Evolutionary conservation across 2,113 vertebrate genomes (phyloP).

Genomic region (Lontra canadensis): DNA sequence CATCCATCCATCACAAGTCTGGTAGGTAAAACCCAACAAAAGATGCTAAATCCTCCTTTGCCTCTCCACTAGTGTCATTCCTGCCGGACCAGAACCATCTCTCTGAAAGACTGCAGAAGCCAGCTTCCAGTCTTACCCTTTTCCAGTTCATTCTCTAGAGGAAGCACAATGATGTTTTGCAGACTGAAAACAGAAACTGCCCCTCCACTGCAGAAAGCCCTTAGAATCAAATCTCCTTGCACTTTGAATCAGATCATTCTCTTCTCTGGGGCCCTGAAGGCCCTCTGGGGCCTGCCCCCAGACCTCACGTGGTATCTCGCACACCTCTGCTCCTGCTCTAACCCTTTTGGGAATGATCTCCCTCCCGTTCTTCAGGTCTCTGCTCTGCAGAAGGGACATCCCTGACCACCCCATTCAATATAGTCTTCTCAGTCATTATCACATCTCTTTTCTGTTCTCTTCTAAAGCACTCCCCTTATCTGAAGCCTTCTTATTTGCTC

Average conservation of each 20-base stretch:
- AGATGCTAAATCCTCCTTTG: background rate
- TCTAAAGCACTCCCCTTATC: background rate
- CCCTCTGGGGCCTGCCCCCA: background rate
- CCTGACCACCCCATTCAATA: fast-evolving
- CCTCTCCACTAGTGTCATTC: background rate
- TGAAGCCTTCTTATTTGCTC: background rate
- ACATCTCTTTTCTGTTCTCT: background rate
- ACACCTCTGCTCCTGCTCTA: background rate
- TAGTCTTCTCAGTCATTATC: background rate
- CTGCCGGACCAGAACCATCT: background rate
- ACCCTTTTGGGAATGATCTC: background rate
- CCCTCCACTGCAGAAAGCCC: background rate
- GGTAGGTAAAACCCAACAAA: background rate
- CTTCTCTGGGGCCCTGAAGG: background rate
- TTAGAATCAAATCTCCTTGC: background rate
- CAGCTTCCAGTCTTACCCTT: background rate
- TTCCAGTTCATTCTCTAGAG: background rate
- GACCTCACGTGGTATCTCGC: fast-evolving
- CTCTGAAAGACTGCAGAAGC: background rate
- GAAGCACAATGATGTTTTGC: background rate
- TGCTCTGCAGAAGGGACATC: background rate
- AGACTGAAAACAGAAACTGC: background rate
- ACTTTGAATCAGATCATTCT: background rate
- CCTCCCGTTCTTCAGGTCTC: background rate
- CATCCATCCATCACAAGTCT: background rate